Evolutionary conservation across 2,113 vertebrate species (phyloP), one percentile per base, ranked within the genome.

Genomic region (Bambusicola thoracicus): DNA sequence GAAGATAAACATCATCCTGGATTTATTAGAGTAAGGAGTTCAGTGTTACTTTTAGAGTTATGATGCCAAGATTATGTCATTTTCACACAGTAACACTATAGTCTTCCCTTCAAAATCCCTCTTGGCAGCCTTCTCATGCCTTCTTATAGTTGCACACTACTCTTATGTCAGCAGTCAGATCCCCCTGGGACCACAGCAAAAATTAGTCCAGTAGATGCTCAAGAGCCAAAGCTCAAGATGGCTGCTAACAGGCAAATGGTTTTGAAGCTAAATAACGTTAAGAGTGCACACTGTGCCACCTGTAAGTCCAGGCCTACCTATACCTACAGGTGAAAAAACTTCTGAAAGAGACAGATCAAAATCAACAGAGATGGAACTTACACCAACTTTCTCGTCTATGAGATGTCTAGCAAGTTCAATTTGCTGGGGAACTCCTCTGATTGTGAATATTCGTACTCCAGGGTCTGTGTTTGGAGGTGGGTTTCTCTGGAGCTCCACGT

Each of bases 341-440:
- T 25, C 73, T 70, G 48, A 81, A 69, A 85, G 78, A 74, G 65
- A 82, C 48, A 67, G 21, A 77, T 30, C 46, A 51, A 16, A 32
- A 40, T 12, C 9, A 85, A 68, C 74, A 85, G 78, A 78, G 92
- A 15, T 3, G 17, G 72, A 93, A 98, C 99, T 97, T 98, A 99
- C 99, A 96, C 99, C 99, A 91, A 99, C 99, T 98, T 99, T 99
- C 98, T 99, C 99, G 91, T 99, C 99, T 94, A 99, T 99, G 98
- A 99, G 98, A 95, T 99, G 99, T 38, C 99, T 97, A 48, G 99
- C 99, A 62, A 99, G 98, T 74, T 99, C 99, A 46, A 99, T 98
- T 97, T 99, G 99, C 95, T 99, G 99, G 22, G 98, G 98, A 73
- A 98, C 92, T 10, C 99, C 99, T 69, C 99, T 96, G 97, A 99